These are phyloP conservation scores for Anguilla marmorata DNA, from an alignment of 2,797 vertebrate species.

Conservation along the genomic window DNA sequence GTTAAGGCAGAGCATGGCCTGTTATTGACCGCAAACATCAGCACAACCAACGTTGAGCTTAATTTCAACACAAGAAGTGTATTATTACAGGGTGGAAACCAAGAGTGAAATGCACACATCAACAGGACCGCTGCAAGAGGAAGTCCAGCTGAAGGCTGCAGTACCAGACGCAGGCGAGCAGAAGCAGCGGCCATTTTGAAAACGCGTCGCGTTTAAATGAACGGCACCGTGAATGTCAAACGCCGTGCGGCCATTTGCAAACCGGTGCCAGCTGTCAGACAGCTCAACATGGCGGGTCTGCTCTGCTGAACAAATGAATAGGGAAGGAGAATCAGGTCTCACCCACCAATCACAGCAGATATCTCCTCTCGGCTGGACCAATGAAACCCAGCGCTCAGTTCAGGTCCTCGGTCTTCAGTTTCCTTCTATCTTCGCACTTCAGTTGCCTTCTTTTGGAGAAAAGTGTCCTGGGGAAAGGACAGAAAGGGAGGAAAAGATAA, in stretches of 20 bases:
- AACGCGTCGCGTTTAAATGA: background rate
- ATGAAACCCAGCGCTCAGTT: conserved; percentile 64
- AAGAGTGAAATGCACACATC: background rate
- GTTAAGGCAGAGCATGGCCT: background rate
- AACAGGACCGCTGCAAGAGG: background rate
- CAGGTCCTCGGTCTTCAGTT: conserved; percentile 63
- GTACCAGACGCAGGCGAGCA: background rate
- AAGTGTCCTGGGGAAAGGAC: conserved; percentile 70
- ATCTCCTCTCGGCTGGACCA: conserved; percentile 65
- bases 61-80: background rate
- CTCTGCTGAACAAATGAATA: background rate
- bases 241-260: background rate
- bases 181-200: background rate
- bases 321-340: conserved; percentile 46
- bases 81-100: background rate
- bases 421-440: conserved; percentile 53
- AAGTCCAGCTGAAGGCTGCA: background rate
- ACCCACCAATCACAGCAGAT: conserved; percentile 66
- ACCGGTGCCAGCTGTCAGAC: background rate
- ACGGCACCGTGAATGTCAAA: background rate
- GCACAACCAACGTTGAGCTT: background rate
- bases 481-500: conserved; percentile 27
- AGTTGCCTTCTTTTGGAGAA: conserved; percentile 69
- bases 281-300: background rate
- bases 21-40: too few relatives aligned